Conservation (phyloP, 2,797 vertebrate genomes). For the Acrocephalus scirpaceus region DNA sequence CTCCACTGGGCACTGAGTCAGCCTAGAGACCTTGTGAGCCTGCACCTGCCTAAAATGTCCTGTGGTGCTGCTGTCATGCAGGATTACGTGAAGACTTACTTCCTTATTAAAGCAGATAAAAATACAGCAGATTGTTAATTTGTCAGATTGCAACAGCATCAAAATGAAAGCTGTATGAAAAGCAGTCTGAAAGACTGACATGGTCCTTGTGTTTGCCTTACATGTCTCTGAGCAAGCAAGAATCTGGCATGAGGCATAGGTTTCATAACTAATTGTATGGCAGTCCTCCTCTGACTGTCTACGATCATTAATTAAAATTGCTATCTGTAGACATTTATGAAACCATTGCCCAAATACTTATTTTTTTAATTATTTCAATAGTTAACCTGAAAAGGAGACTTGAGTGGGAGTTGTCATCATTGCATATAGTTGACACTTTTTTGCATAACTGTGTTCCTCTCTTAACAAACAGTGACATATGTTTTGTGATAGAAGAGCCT, state of each 20-base stretch:
- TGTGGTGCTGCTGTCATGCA: rapidly evolving
- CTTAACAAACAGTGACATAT: not conserved
- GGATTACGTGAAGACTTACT: not conserved
- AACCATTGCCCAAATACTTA: not conserved
- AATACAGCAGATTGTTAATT: not conserved
- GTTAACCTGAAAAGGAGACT: not conserved
- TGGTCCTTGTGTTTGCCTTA: not conserved
- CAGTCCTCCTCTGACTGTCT: not conserved
- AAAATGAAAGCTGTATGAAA: not conserved
- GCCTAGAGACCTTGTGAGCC: not conserved
- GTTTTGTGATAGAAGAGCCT: not conserved
- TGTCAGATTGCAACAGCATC: not conserved
- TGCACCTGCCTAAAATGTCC: rapidly evolving
- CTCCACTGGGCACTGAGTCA: not conserved
- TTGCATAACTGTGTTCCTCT: not conserved
- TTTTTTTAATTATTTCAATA: not conserved
- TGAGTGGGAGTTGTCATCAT: not conserved
- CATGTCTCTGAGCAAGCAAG: not conserved
- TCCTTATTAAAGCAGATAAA: not conserved
- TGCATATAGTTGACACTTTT: not conserved
- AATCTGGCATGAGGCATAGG: not conserved
- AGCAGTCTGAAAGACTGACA: not conserved
- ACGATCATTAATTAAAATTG: not conserved
- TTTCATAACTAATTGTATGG: not conserved
- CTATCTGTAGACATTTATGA: not conserved